Evolutionary conservation across 1,140 invertebrate species (phyloP), one percentile per base, ranked within the genome.

Genomic region (Pollicipes pollicipes): DNA sequence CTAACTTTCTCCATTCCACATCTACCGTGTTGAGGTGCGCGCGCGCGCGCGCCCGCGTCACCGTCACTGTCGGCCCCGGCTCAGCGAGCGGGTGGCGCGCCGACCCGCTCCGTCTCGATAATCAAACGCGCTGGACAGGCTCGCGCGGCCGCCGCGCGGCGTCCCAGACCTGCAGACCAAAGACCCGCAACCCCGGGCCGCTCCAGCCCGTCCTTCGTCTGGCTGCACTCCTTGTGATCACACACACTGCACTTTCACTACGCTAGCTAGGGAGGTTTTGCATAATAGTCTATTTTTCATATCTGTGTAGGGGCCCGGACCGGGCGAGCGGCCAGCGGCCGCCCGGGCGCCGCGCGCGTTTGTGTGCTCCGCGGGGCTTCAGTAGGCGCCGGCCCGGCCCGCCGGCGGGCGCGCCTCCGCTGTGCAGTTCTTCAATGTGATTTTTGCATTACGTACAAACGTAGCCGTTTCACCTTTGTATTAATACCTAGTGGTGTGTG

Each of bases 221-320:
- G 24, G n/a, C 45, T 58, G 24, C 45, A 21, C 45, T 58, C 45
- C 45, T 58, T 58, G 45, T 58, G 45, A 58, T 58, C 45, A 58
- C 45, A 58, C 45, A 21, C n/a, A n/a, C n/a, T 58, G 45, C 45
- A 58, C 45, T 58, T 58, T 58, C 45, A 58, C 45, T 58, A 58
- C 45, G 45, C 45, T 58, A 58, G 45, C 45, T 58, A 58, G 45
- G 24, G 45, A 58, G 21, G 45, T 58, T 58, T 58, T 58, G 45
- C 45, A 58, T 58, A 58, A 58, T 58, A 58, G 45, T 58, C 45
- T 58, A 58, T 58, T 58, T 58, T 58, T 58, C 45, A 58, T 58
- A 58, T 58, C 13, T 58, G 45, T 58, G 45, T n/a, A n/a, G n/a
- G n/a, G n/a, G 24, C 24, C 45, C 45, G 45, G 45, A 21, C 13